Base-by-base conservation (phyloP, 1,140 invertebrate genomes). In the Zaprionus vittiger region DNA sequence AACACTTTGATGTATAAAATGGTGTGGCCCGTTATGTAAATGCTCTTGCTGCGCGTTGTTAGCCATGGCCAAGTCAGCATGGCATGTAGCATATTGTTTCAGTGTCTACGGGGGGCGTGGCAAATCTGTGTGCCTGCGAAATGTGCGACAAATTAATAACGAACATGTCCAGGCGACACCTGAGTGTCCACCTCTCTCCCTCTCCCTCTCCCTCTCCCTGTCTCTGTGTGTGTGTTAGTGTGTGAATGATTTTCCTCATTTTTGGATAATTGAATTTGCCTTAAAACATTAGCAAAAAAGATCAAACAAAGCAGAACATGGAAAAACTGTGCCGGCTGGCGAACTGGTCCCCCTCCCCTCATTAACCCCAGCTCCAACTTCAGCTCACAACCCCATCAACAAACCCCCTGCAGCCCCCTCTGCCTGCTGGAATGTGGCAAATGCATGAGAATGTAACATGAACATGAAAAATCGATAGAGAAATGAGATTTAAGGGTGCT, bases 401-500 rank as follows among this genome's bases (percentile, higher is more conserved):
- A 22, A 9, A 24, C 31, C 31, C 61, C 22, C 31, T 9, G n/a
- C 52, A 22, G 2, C 31, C 14, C 12, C 15, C 54, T 14, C 15
- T 37, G 5, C 22, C 6, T 54, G 41, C 49, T 12, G 20, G 17
- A 28, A 20, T 20, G 38, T 5, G 38, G 68, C 44, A 65, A 82
- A 62, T 78, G 75, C 75, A 73, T 77, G 75, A 73, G 75, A 79
- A 84, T 72, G 70, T 75, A 83, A 84, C 81, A 79, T 86, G 83
- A 83, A 67, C 84, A 82, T 82, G 81, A 76, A 91, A 91, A 91
- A 91, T 91, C 87, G 89, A 91, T 91, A 91, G 63, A 83, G 87
- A 91, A 84, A 81, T 80, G 81, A 78, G 87, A 91, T 91, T 91
- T 91, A 91, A 91, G 86, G 86, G 86, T 91, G 86, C 80, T 73